Evolutionary conservation across 2,797 vertebrate species (phyloP), one percentile per base, ranked within the genome.

Genomic region (Halcyon chelicuti): DNA sequence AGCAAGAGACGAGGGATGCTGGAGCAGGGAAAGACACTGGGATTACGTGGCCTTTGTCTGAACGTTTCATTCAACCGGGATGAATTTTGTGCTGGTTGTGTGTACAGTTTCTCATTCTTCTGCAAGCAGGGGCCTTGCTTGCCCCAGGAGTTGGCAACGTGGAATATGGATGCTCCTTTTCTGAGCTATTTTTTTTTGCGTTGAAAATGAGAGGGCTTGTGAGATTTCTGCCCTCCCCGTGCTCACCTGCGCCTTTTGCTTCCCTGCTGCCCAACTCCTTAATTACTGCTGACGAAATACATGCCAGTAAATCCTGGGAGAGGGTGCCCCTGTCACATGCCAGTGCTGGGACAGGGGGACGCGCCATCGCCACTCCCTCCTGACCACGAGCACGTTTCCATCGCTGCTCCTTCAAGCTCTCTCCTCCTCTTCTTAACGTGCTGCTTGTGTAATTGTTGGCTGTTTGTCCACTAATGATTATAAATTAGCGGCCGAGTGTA

Each of bases 401-500:
- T 80, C 5, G 0, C 51, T 14, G 73, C 67, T 90, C 33, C 83
- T 92, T 93, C 70, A 40, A 17, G 46, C 65, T 76, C 81, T 89
- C 72, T 91, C 66, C 77, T 55, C 80, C 80, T 77, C 77, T 75
- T 87, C 88, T 94, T 96, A 96, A 92, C 68, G 67, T 85, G 91
- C 93, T 91, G 90, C 92, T 91, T 91, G 91, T 88, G 96, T 96
- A 93, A 97, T 97, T 97, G 96, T 87, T 92, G 94, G 89, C 84
- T 93, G 96, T 97, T 97, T 97, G 96, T 97, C 37, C 1, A 5
- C 96, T 96, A 97, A 97, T 44, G 96, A 95, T 95, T 97, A 97
- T 98, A 97, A 98, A 98, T 98, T 97, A 98, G 95, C 23, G 52
- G 89, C 78, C 39, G 72, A 95, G 95, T 91, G 91, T 95, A 91